Conservation (phyloP, 2,113 vertebrate species). For the Verasper variegatus region DNA sequence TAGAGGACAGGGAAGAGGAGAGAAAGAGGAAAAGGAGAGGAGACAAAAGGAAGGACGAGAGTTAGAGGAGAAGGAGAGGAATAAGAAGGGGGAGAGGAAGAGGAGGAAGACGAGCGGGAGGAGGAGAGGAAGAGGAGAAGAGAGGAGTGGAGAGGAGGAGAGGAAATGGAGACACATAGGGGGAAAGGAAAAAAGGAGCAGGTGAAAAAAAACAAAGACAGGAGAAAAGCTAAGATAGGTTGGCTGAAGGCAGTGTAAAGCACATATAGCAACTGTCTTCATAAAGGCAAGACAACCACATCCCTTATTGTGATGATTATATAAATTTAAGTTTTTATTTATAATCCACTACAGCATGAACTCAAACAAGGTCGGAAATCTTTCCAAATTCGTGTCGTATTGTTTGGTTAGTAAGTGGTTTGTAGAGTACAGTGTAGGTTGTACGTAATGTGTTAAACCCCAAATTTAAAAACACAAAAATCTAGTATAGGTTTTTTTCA, state of each 20-base stretch:
- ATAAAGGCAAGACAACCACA: not conserved
- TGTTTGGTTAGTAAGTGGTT: not conserved
- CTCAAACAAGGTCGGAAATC: too few relatives aligned
- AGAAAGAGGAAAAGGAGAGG: not conserved
- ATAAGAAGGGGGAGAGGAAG: too few relatives aligned
- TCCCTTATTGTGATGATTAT: not conserved
- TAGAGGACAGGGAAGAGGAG: too few relatives aligned
- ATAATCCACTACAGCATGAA: too few relatives aligned
- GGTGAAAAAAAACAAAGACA: not conserved
- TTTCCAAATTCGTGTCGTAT: too few relatives aligned
- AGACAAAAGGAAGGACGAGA: too few relatives aligned
- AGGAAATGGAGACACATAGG: not conserved
- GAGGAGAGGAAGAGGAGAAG: constrained; percentile 36
- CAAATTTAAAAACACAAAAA: not conserved
- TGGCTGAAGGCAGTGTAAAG: not conserved
- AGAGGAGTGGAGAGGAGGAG: not conserved
- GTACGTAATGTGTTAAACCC: constrained; percentile 10
- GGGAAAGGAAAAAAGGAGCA: too few relatives aligned
- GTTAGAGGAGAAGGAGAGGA: too few relatives aligned
- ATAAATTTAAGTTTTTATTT: not conserved
- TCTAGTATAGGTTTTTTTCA: not conserved
- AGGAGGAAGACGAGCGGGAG: too few relatives aligned
- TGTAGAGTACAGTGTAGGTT: not conserved
- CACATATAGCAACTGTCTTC: not conserved
- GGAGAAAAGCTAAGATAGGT: not conserved